Conservation (phyloP, 1,140 invertebrate genomes). For the Musca domestica region DNA sequence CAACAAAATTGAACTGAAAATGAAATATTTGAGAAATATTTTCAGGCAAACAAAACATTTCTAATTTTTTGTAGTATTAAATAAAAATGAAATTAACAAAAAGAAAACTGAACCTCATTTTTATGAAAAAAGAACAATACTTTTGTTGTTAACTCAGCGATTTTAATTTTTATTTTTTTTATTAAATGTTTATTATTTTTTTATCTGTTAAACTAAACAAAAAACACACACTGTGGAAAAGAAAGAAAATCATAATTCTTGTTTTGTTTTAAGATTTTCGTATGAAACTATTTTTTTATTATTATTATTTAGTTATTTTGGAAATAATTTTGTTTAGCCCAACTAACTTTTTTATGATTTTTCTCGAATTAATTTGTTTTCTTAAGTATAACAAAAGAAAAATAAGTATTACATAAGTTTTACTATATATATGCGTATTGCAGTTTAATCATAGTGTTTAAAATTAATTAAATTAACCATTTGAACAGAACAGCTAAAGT, state of each 20-base stretch:
- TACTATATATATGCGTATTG: not conserved
- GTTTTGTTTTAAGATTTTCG: no score
- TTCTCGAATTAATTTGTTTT: not conserved
- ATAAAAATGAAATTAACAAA: not conserved
- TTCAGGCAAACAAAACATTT: constrained; percentile 1
- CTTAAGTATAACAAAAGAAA: not conserved
- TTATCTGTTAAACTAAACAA: not conserved
- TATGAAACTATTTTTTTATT: no score
- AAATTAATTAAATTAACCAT: not conserved
- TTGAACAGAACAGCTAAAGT: not conserved
- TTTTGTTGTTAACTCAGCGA: constrained; percentile 5
- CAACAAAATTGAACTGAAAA: constrained; percentile 11
- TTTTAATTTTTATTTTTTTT: constrained; percentile 9
- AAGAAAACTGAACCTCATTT: not conserved
- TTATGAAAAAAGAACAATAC: not conserved
- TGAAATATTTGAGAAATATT: constrained; percentile 12
- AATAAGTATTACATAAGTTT: not conserved
- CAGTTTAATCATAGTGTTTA: not conserved
- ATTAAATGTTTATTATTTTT: not conserved
- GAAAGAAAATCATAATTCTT: no score
- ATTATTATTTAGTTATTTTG: no score
- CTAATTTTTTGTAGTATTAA: not conserved
- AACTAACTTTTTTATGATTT: not conserved
- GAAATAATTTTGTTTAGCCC: no score
- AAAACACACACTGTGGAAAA: not conserved